Evolutionary conservation across 2,797 vertebrate genomes (phyloP).

Genomic region (Phalanger gymnotis): DNA sequence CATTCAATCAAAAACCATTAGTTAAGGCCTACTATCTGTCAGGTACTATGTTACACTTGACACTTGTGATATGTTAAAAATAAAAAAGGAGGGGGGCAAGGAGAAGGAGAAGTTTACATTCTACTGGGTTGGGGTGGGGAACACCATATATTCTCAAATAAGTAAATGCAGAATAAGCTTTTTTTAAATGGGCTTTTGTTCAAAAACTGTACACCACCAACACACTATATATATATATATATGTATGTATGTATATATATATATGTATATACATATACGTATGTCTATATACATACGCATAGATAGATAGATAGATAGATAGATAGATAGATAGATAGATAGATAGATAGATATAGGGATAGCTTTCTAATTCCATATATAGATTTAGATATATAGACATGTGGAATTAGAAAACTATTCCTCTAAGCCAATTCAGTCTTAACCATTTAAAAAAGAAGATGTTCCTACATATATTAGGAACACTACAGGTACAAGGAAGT

Average conservation of each 20-base stretch:
- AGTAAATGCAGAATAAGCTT: not conserved
- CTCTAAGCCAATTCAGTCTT: not conserved
- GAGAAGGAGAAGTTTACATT: not conserved
- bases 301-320: too few species aligned
- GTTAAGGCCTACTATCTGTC: not conserved
- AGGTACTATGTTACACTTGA: not conserved
- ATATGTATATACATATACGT: not conserved
- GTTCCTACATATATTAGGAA: conserved; percentile 65
- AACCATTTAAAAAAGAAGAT: conserved; percentile 13
- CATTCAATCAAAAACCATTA: not conserved
- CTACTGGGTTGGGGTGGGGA: too few species aligned
- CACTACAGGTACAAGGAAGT: conserved; percentile 52
- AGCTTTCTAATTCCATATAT: too few species aligned
- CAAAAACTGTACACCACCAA: not conserved
- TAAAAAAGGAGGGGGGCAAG: not conserved
- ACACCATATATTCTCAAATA: not conserved
- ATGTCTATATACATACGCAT: not conserved
- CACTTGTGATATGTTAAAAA: not conserved
- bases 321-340: too few species aligned
- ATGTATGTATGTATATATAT: not conserved
- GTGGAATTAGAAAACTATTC: not conserved
- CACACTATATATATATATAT: not conserved
- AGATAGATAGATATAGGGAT: too few species aligned
- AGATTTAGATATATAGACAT: too few species aligned
- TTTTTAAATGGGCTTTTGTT: not conserved